Evolutionary conservation across 1,140 invertebrate species (phyloP).

Genomic region (Scaptomyza montana): DNA sequence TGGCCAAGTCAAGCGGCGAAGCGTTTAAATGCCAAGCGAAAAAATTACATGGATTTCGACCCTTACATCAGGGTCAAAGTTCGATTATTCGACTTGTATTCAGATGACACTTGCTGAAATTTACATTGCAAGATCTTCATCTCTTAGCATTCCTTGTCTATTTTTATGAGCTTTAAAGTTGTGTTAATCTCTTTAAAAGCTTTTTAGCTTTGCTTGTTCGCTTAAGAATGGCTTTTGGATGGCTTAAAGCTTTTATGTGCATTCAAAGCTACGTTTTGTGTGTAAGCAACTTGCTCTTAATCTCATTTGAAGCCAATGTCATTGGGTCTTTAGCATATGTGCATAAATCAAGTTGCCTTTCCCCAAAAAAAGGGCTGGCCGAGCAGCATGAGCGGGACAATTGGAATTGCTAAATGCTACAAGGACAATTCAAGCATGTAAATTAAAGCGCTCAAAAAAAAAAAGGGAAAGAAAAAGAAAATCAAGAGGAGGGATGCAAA

Average conservation of each 20-base stretch:
- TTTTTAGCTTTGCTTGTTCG: too few species aligned
- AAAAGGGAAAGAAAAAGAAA: slow-evolving; percentile 24
- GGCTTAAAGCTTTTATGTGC: too few species aligned
- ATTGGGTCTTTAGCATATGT: slow-evolving; percentile 66
- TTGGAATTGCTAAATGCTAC: slow-evolving; percentile 80
- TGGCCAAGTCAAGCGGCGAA: slow-evolving; percentile 57
- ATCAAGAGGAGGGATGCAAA: slow-evolving; percentile 16
- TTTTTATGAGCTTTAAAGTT: too few species aligned
- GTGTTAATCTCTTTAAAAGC: too few species aligned
- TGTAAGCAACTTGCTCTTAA: background rate
- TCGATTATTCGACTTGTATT: slow-evolving; percentile 19
- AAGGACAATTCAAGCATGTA: slow-evolving; percentile 83
- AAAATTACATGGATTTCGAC: slow-evolving; percentile 48
- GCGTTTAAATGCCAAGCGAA: slow-evolving; percentile 55
- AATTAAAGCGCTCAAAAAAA: slow-evolving; percentile 70
- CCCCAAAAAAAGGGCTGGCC: slow-evolving; percentile 34
- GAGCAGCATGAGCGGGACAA: slow-evolving; percentile 65
- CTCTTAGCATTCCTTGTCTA: too few species aligned
- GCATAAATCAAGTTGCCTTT: slow-evolving; percentile 71
- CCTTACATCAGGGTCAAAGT: slow-evolving; percentile 64
- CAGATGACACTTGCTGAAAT: slow-evolving; percentile 24
- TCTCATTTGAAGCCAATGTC: slow-evolving; percentile 11
- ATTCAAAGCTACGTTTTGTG: too few species aligned
- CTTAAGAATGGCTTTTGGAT: too few species aligned
- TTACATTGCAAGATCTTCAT: background rate